phyloP scores from a whole-genome alignment of 2,888 invertebrate species.

The Sesia apiformis region DNA sequence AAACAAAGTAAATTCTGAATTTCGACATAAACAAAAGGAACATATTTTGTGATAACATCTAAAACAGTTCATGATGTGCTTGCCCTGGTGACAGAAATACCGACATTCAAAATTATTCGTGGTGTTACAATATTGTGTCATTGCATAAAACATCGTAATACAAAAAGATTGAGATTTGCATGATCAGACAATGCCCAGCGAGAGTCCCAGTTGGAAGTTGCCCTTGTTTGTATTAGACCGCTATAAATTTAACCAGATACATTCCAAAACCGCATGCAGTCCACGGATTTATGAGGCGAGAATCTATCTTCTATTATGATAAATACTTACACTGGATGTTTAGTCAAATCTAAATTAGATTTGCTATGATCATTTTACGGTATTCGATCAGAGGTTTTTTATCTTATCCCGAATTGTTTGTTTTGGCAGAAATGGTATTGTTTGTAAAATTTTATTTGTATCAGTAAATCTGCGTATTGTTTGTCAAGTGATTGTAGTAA shows the following conservation, averaged over 20 bases:
- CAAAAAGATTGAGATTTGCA: not conserved
- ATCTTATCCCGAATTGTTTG: no score
- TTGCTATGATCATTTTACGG: not conserved
- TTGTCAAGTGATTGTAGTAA: conserved; percentile 31
- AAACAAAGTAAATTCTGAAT: no score
- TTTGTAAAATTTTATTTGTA: no score
- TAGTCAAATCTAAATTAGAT: not conserved
- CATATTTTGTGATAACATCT: no score
- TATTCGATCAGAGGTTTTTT: not conserved
- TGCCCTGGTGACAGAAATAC: no score
- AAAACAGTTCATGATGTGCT: no score
- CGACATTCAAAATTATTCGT: no score
- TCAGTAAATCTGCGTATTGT: not conserved
- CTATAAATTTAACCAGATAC: conserved; percentile 51
- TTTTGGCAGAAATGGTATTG: no score
- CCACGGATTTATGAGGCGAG: conserved; percentile 48
- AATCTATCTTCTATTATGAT: conserved; percentile 34
- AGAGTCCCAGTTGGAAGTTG: conserved; percentile 40
- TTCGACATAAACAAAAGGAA: no score
- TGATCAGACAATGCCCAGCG: not conserved
- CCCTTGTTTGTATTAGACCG: conserved; percentile 47
- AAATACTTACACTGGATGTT: conserved; percentile 19
- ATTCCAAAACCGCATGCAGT: conserved; percentile 47
- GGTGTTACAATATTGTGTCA: not conserved
- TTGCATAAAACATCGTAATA: not conserved